Conservation (phyloP, 1,140 invertebrate species). For the Acromyrmex heyeri region DNA sequence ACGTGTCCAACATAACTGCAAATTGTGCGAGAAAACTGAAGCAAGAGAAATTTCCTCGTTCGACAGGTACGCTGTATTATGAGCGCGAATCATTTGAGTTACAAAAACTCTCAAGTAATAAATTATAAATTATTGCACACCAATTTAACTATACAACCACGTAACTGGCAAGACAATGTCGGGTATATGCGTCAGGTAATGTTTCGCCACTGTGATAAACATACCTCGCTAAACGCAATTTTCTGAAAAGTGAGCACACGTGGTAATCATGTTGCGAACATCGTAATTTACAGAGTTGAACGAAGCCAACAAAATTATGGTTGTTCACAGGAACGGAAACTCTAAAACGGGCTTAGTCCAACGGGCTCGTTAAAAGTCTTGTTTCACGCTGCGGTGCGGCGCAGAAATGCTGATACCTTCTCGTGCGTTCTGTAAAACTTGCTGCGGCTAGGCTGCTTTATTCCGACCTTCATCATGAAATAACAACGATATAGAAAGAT, state of each 20-base stretch:
- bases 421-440: conserved; percentile 14
- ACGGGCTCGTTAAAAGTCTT: conserved; percentile 63
- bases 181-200: conserved; percentile 5
- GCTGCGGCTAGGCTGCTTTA: not conserved
- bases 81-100: not conserved
- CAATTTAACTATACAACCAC: not conserved
- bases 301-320: conserved; percentile 67
- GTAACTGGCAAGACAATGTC: not conserved
- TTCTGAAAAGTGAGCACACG: conserved; percentile 40
- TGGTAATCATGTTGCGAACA: conserved; percentile 63
- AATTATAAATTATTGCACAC: conserved; percentile 20
- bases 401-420: conserved; percentile 38
- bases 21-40: not conserved
- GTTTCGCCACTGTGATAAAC: conserved; percentile 58
- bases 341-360: conserved; percentile 69
- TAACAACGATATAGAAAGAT: conserved; percentile 1
- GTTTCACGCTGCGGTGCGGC: conserved; percentile 19
- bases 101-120: not conserved
- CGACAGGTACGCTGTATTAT: not conserved
- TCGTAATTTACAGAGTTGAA: conserved; percentile 69
- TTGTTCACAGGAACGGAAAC: conserved; percentile 51
- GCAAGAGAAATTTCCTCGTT: not conserved
- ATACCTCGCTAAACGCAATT: conserved; percentile 44
- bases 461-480: not conserved
- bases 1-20: not conserved